phyloP scores from a whole-genome alignment of 2,797 vertebrate genomes.

The Saxicola maurus region DNA sequence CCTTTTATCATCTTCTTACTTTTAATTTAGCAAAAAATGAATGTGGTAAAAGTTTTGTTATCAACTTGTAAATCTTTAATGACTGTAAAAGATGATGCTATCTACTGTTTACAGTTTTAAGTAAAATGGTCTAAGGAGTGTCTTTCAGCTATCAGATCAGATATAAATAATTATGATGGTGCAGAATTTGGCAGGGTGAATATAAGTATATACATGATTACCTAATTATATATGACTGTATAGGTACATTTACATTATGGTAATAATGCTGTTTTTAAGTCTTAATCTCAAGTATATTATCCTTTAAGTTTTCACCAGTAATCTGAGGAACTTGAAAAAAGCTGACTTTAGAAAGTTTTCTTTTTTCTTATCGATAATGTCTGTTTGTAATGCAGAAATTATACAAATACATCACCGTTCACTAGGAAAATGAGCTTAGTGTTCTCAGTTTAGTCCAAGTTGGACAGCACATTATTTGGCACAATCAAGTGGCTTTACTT shows the following conservation, averaged over 20 bases:
- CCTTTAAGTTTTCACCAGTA: background rate
- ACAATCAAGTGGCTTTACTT: conserved; percentile 47
- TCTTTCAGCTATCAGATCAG: conserved; percentile 6
- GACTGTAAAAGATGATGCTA: background rate
- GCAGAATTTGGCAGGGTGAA: background rate
- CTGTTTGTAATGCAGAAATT: conserved; percentile 41
- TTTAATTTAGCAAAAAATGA: background rate
- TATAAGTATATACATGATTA: background rate
- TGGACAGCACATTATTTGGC: conserved; percentile 67
- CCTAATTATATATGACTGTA: background rate
- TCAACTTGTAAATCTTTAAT: conserved; percentile 4
- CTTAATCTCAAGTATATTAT: background rate
- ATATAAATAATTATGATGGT: background rate
- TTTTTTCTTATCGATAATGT: conserved; percentile 37
- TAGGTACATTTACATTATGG: background rate
- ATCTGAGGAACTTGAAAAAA: background rate
- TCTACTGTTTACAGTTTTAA: conserved; percentile 23
- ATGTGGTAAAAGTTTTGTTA: background rate
- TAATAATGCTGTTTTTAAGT: background rate
- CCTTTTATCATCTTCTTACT: background rate
- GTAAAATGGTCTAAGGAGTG: background rate
- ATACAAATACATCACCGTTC: conserved; percentile 50
- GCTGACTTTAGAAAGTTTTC: background rate
- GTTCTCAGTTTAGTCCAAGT: conserved; percentile 53
- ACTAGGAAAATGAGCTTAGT: conserved; percentile 63